Evolutionary conservation across 2,797 vertebrate genomes (phyloP).

Genomic region (Dromococcyx pavoninus): DNA sequence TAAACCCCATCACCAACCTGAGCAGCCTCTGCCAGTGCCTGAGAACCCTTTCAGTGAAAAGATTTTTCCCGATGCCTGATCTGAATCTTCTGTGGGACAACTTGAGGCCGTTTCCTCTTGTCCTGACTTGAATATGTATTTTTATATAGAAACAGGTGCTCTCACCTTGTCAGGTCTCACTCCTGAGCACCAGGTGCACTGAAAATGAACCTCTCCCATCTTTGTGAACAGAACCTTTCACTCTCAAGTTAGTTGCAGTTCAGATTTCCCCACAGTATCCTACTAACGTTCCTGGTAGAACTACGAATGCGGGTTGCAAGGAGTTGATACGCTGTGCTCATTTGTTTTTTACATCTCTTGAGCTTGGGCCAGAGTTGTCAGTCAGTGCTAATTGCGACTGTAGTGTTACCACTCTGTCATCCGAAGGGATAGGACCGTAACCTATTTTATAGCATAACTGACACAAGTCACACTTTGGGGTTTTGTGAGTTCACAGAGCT

Average conservation of each 20-base stretch:
- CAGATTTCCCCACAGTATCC: neutral
- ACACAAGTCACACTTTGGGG: neutral
- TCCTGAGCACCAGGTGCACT: neutral
- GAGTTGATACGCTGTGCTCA: constrained; percentile 2
- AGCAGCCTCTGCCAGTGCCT: too few species aligned
- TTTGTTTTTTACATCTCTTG: neutral
- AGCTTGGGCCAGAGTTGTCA: constrained; percentile 42
- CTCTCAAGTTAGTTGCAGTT: neutral
- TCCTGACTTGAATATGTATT: neutral
- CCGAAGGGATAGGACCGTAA: neutral
- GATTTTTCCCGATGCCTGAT: too few species aligned
- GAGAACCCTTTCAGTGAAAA: too few species aligned
- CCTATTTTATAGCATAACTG: neutral
- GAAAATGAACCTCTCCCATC: rapidly evolving
- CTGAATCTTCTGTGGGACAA: too few species aligned
- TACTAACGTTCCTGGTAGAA: neutral
- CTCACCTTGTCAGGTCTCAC: neutral
- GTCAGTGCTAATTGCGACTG: neutral
- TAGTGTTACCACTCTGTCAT: constrained; percentile 13
- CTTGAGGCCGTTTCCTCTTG: too few species aligned
- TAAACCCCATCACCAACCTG: too few species aligned
- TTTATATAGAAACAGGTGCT: neutral
- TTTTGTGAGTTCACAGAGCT: neutral
- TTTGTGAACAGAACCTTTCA: neutral
- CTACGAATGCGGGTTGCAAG: neutral